Evolutionary conservation across 2,113 vertebrate species (phyloP).

Genomic region (Corythoichthys haematopterus): DNA sequence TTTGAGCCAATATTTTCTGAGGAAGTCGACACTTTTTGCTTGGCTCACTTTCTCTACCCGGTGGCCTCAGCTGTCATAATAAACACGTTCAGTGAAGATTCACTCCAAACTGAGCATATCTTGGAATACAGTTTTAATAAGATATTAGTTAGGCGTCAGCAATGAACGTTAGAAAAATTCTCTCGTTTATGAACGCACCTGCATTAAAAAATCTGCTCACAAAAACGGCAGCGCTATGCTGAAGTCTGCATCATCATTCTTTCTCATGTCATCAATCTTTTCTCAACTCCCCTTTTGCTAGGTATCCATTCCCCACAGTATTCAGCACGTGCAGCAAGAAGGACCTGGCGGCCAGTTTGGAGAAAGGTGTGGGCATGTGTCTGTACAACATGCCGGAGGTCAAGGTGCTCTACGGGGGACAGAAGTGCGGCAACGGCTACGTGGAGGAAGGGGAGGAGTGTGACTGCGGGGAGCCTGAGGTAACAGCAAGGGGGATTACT

Average conservation of each 20-base stretch:
- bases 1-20: constrained; percentile 48
- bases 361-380: constrained; percentile 96
- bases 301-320: constrained; percentile 89
- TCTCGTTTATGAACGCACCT: too few relatives aligned
- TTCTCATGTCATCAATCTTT: not conserved
- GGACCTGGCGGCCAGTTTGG: constrained; percentile 90
- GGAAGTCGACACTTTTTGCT: constrained; percentile 42
- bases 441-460: constrained; percentile 96
- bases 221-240: constrained; percentile 1
- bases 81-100: constrained; percentile 12
- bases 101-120: not conserved
- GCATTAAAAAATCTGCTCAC: constrained; percentile 9
- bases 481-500: constrained; percentile 46
- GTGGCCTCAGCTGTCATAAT: constrained; percentile 56
- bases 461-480: constrained; percentile 94
- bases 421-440: constrained; percentile 92
- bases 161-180: too few relatives aligned
- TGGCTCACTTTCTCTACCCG: constrained; percentile 47
- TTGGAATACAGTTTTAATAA: too few relatives aligned
- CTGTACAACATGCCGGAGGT: constrained; percentile 94
- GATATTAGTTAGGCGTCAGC: too few relatives aligned
- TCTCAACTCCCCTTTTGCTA: constrained; percentile 31
- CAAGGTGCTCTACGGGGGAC: constrained; percentile 89
- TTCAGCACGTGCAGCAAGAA: constrained; percentile 96
- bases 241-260: not conserved